phyloP scores from a whole-genome alignment of 2,888 invertebrate species.

The Neoitamus cyanurus region DNA sequence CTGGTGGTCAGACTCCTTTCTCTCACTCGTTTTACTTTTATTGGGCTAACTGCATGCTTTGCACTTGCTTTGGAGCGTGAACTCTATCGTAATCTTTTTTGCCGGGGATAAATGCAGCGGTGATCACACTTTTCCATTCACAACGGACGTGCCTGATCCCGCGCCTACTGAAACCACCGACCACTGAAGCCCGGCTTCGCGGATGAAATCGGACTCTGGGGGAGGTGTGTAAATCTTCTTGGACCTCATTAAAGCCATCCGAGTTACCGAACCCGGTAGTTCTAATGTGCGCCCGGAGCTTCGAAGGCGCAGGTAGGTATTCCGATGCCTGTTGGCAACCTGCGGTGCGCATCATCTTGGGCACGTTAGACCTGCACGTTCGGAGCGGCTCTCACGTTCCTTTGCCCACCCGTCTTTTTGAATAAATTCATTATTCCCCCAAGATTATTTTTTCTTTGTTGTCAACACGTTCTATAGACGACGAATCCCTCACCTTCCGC shows the following conservation, averaged over 20 bases:
- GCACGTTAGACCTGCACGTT: neutral
- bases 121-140: constrained; percentile 36
- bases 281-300: neutral
- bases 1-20: constrained; percentile 35
- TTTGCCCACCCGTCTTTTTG: neutral
- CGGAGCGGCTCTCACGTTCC: neutral
- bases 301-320: neutral
- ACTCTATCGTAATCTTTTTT: constrained; percentile 16
- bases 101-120: neutral
- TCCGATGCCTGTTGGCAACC: constrained; percentile 6
- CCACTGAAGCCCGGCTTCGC: neutral
- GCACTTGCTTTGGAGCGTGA: constrained; percentile 35
- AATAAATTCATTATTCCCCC: neutral
- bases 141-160: neutral
- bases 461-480: neutral
- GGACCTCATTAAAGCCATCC: neutral
- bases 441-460: neutral
- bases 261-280: neutral
- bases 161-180: neutral
- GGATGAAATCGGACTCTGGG: neutral
- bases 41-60: constrained; percentile 28
- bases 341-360: neutral
- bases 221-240: neutral
- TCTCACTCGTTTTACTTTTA: constrained; percentile 7
- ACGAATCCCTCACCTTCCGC: neutral